A percentile compares a stretch with the other conserved stretches of the same genome.
These are phyloP conservation scores for Ploceus nigricollis DNA, from an alignment of 2,113 vertebrate species.

Conservation along the genomic window DNA sequence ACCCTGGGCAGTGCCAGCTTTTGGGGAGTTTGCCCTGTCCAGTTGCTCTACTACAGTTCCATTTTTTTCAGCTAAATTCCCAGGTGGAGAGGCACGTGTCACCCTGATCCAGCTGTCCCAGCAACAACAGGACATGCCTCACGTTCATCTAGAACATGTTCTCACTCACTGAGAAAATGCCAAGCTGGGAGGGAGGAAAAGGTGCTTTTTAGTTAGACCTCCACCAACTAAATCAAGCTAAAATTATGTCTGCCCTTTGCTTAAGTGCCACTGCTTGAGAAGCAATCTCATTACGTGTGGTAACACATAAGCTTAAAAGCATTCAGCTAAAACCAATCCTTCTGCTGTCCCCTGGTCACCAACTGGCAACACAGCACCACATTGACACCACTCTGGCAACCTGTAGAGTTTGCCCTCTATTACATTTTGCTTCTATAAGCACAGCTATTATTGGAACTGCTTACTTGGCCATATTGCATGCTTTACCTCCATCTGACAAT, in stretches of 20 bases:
- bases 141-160: not conserved
- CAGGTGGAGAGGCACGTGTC: not conserved
- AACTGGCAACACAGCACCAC: constrained; percentile 32
- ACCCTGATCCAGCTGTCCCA: not conserved
- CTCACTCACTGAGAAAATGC: not conserved
- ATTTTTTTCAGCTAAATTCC: not conserved
- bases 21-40: not conserved
- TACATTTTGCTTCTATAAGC: constrained; percentile 37
- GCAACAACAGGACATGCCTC: not conserved
- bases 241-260: not conserved
- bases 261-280: not conserved
- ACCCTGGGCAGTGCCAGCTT: not conserved
- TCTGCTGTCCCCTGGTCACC: constrained; percentile 28
- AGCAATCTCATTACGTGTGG: not conserved
- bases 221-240: not conserved
- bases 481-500: constrained; percentile 33
- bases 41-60: not conserved
- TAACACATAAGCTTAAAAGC: not conserved
- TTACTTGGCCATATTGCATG: constrained; percentile 30
- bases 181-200: not conserved
- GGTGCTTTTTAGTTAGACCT: not conserved
- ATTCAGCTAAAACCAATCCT: constrained; percentile 26
- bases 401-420: constrained; percentile 17
- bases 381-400: constrained; percentile 9
- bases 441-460: constrained; percentile 33